phyloP scores from a whole-genome alignment of 2,888 invertebrate genomes.

The Cantharis lateralis region DNA sequence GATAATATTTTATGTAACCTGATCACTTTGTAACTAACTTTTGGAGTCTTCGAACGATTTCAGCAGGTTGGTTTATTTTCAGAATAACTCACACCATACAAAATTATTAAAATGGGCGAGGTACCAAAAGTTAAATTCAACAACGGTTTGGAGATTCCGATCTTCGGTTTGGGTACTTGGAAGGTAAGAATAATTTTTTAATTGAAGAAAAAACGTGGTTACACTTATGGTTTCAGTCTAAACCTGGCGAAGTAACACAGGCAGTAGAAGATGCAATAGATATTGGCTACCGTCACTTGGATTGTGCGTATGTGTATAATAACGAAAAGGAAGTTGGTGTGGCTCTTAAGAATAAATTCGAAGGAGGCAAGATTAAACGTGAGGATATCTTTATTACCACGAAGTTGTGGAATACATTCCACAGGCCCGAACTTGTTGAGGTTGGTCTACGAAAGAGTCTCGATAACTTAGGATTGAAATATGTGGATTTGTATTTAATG shows the following conservation, averaged over 20 bases:
- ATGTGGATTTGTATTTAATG: conserved; percentile 82
- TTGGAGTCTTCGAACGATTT: background rate
- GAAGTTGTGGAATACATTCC: conserved; percentile 77
- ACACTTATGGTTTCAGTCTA: conserved; percentile 58
- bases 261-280: conserved; percentile 73
- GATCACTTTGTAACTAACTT: background rate
- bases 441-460: conserved; percentile 67
- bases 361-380: conserved; percentile 64
- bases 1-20: background rate
- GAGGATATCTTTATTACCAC: conserved; percentile 69
- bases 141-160: conserved; percentile 62
- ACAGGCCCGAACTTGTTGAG: conserved; percentile 75
- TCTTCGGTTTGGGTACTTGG: conserved; percentile 69
- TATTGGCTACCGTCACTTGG: conserved; percentile 75
- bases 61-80: background rate
- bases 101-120: background rate
- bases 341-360: conserved; percentile 63
- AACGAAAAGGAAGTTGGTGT: conserved; percentile 70
- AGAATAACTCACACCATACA: background rate
- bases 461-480: conserved; percentile 68
- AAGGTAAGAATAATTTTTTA: conserved; percentile 57
- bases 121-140: conserved; percentile 54
- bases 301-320: conserved; percentile 72
- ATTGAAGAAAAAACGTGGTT: background rate
- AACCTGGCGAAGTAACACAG: conserved; percentile 65